Evolutionary conservation across 2,113 vertebrate genomes (phyloP), one percentile per base, ranked within the genome.

Genomic region (Scolopax mira): DNA sequence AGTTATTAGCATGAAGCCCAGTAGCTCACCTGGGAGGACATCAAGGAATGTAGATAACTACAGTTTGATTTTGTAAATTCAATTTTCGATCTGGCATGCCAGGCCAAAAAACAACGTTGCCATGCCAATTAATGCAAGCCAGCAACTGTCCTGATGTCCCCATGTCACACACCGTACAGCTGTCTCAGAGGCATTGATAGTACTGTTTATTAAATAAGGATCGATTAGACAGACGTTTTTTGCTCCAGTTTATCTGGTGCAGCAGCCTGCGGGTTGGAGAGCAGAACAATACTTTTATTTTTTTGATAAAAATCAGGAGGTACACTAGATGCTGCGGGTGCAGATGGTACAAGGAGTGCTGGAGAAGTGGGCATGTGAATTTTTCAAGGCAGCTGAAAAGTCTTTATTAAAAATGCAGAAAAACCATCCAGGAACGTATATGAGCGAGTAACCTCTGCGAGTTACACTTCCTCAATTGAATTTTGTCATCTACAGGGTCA

Each of bases 1-100:
- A 99, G 98, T 97, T 98, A 98, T 98, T 98, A 98, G 98, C 98
- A 98, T 98, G 98, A 98, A 98, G 97, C 98, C 97, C 97, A 97
- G 98, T 96, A 97, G 94, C 96, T 99, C 98, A 98, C 98, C 97
- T 97, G 98, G 98, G 99, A 98, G 90, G 91, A 97, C 95, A 97
- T 98, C 97, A 97, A 97, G 97, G 96, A 98, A 95, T 83, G 94
- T 77, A 97, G 75, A 93, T 96, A 97, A 97, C 96, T 97, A 87
- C 88, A 96, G 96, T 97, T 97, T 97, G 96, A 98, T 98, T 98
- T 97, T 96, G 88, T 93, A 98, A 98, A 98, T 98, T 98, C 96
- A 96, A 96, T 97, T 97, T 97, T 96, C 77, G 58, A 91, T 89
- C 89, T 88, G 37, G 25, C 65, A 30, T 70, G 90, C 96, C 94